A percentile compares a stretch with the other conserved stretches of the same genome.
phyloP scores from a whole-genome alignment of 92 coral and sea anemone species.

The Galaxea fascicularis region DNA sequence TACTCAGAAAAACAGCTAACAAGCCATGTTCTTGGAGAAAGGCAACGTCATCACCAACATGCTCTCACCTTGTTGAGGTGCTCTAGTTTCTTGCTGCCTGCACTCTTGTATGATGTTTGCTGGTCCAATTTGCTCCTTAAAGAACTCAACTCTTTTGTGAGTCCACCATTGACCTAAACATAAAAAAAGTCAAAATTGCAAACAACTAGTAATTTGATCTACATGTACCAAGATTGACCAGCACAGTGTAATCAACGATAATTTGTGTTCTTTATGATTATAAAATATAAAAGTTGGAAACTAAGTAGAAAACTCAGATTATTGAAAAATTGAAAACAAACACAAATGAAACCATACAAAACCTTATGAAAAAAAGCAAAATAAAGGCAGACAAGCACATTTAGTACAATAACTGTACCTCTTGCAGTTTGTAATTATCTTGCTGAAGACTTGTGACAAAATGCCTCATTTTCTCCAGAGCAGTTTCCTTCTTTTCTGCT shows the following conservation, averaged over 20 bases:
- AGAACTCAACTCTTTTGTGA: constrained; percentile 32
- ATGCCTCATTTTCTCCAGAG: constrained; percentile 56
- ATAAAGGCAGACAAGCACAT: not conserved
- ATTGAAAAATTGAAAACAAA: too few species aligned
- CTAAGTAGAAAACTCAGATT: too few species aligned
- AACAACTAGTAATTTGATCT: not conserved
- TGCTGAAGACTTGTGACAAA: constrained; percentile 59
- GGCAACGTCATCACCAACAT: not conserved
- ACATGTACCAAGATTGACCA: too few species aligned
- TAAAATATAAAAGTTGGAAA: too few species aligned
- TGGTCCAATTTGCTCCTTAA: constrained; percentile 28
- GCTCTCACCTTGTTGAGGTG: constrained; percentile 25
- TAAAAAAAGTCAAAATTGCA: not conserved
- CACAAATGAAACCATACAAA: too few species aligned
- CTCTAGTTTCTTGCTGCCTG: constrained; percentile 15
- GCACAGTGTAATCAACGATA: too few species aligned
- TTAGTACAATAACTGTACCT: constrained; percentile 41
- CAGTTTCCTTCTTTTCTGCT: constrained; percentile 64
- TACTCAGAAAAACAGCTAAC: too few species aligned
- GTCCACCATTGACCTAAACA: constrained; percentile 35
- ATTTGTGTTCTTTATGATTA: too few species aligned
- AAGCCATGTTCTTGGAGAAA: not conserved
- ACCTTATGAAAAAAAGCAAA: not conserved
- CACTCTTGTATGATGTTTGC: constrained; percentile 30
- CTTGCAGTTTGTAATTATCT: constrained; percentile 58